phyloP scores from a whole-genome alignment of 2,797 vertebrate species.

The Threskiornis aethiopicus region DNA sequence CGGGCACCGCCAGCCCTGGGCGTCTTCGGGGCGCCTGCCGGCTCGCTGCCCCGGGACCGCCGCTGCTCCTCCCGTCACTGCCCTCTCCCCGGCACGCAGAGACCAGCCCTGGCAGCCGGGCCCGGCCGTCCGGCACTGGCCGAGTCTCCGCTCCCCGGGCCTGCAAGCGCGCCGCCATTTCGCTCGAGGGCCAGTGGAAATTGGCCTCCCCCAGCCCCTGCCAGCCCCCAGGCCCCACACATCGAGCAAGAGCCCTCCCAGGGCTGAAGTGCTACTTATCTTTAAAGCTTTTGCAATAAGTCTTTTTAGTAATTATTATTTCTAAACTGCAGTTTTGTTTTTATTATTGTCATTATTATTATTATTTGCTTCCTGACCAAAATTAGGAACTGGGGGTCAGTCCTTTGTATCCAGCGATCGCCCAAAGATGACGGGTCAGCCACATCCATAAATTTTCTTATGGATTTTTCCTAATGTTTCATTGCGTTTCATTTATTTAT shows the following conservation, averaged over 20 bases:
- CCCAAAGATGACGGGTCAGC: slow-evolving; percentile 58
- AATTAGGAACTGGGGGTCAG: slow-evolving; percentile 41
- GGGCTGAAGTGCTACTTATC: slow-evolving; percentile 62
- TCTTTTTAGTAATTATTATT: background rate
- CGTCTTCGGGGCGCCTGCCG: background rate
- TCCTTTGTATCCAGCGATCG: slow-evolving; percentile 13
- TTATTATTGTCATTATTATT: background rate
- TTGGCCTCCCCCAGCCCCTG: background rate
- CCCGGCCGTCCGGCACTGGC: background rate
- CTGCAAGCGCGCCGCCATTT: background rate
- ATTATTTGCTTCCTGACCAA: slow-evolving; percentile 48
- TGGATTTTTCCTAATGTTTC: slow-evolving; percentile 60
- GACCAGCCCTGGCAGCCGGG: background rate
- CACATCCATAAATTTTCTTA: slow-evolving; percentile 79
- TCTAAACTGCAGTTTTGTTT: background rate
- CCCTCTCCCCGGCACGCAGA: background rate
- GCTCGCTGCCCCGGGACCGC: background rate
- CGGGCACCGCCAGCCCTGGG: background rate
- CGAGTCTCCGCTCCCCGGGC: background rate
- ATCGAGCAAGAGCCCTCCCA: background rate
- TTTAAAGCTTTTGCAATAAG: slow-evolving; percentile 67
- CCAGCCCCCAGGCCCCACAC: background rate
- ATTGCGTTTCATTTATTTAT: background rate
- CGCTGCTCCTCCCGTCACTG: background rate
- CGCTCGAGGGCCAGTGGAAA: background rate